A percentile compares a stretch with the other conserved stretches of the same genome.
These are phyloP conservation scores for Ascidia mentula DNA, from an alignment of 23 tunicate genomes.

Conservation along the genomic window DNA sequence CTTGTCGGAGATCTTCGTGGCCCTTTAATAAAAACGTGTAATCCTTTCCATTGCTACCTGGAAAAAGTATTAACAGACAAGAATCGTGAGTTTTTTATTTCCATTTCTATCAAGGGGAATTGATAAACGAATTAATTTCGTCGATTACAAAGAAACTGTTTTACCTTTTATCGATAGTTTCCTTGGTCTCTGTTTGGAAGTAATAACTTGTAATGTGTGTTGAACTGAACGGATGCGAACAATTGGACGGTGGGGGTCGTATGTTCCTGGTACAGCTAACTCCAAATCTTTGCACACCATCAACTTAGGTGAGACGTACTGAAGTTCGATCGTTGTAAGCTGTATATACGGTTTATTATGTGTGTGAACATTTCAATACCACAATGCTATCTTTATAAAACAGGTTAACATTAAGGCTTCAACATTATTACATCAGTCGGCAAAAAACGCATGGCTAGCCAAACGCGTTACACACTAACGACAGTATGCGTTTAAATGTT, in stretches of 20 bases:
- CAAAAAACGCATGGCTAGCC: too few relatives aligned
- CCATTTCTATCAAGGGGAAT: too few relatives aligned
- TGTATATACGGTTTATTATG: slow-evolving; percentile 4
- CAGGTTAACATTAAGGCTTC: too few relatives aligned
- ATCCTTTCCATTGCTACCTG: slow-evolving; percentile 93
- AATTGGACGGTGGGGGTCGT: slow-evolving; percentile 71
- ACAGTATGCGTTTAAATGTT: too few relatives aligned
- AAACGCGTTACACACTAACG: too few relatives aligned
- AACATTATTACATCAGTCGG: too few relatives aligned
- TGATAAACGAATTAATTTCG: background rate
- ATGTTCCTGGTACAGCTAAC: slow-evolving; percentile 97
- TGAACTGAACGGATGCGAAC: slow-evolving; percentile 73
- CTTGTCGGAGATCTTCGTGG: slow-evolving; percentile 96
- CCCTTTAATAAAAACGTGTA: slow-evolving; percentile 92
- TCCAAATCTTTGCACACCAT: slow-evolving; percentile 83
- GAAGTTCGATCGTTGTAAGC: slow-evolving; percentile 83
- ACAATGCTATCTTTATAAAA: too few relatives aligned
- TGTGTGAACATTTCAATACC: background rate
- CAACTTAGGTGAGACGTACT: slow-evolving; percentile 94
- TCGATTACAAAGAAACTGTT: background rate
- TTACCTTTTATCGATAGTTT: slow-evolving; percentile 84
- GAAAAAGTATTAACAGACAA: background rate
- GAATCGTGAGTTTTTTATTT: background rate
- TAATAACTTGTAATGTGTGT: slow-evolving; percentile 81
- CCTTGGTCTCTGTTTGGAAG: slow-evolving; percentile 96